phyloP scores from a whole-genome alignment of 2,113 vertebrate species.

The Mionectes macconnelli region DNA sequence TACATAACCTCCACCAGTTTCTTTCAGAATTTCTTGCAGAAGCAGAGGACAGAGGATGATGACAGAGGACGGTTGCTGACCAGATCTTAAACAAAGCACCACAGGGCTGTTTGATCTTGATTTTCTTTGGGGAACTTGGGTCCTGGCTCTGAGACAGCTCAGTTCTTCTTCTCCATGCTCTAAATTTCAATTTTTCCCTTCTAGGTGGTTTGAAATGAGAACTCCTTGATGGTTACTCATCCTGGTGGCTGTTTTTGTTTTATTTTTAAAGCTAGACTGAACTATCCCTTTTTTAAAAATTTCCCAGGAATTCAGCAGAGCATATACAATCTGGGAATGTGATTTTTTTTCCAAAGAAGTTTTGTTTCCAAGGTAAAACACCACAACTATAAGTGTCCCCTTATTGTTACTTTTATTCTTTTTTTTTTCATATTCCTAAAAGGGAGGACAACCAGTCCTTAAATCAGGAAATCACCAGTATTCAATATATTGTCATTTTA shows the following conservation, averaged over 20 bases:
- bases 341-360: background rate
- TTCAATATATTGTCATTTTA: background rate
- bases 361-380: background rate
- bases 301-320: background rate
- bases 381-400: accelerated
- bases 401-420: accelerated
- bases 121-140: background rate
- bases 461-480: background rate
- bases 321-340: background rate
- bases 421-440: background rate
- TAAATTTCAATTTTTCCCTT: background rate
- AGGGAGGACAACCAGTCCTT: background rate
- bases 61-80: background rate
- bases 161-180: background rate
- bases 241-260: background rate
- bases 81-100: background rate
- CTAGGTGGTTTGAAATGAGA: background rate
- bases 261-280: background rate
- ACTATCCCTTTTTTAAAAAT: accelerated
- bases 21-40: background rate
- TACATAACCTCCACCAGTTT: background rate
- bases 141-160: background rate
- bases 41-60: background rate
- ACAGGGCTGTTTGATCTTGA: background rate
- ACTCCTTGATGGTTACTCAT: background rate